Base-by-base conservation (phyloP, 1,140 invertebrate species). In the Cyclargus thomasi region DNA sequence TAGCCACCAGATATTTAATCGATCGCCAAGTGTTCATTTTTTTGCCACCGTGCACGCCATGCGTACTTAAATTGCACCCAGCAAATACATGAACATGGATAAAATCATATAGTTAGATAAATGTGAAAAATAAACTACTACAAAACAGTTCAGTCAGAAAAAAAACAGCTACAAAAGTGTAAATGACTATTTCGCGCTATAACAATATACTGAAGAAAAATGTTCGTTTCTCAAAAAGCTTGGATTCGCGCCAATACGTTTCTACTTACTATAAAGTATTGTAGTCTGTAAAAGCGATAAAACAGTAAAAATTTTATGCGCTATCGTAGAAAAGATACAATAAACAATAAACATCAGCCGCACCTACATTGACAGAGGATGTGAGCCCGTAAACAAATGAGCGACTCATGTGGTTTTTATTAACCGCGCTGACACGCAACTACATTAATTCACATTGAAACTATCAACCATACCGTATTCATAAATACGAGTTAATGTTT, bases 381-480 rank as follows among this genome's bases (percentile, higher is more conserved):
- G 55, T 20, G 20, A 2, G 55, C 20, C 55, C 18, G 20, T 59
- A 59, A 59, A 59, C 55, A 59, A 59, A 20, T 59, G 55, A 59
- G 20, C 55, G 18, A 59, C 20, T 59, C 55, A 59, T 59, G 55
- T 59, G 55, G 10, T 20, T 59, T 59, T 59, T 59, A 59, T 20
- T 20, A 20, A 59, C 55, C 18, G 20, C 18, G 6, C 11, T 47
- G 39, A 14, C 39, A 47, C 39, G 14, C 11, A 1, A 47, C 39
- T 8, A 47, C 10, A 47, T 14, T 47, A 8, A 29, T 29, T 7
- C 29, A 29, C 5, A 29, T 7, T 7, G n/a, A n/a, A n/a, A n/a
- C n/a, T n/a, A n/a, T n/a, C n/a, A n/a, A n/a, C n/a, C n/a, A n/a
- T n/a, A n/a, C n/a, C n/a, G n/a, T n/a, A n/a, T n/a, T n/a, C n/a